These are phyloP conservation scores for Hartigia nigra DNA, from an alignment of 2,888 invertebrate genomes.

Conservation along the genomic window DNA sequence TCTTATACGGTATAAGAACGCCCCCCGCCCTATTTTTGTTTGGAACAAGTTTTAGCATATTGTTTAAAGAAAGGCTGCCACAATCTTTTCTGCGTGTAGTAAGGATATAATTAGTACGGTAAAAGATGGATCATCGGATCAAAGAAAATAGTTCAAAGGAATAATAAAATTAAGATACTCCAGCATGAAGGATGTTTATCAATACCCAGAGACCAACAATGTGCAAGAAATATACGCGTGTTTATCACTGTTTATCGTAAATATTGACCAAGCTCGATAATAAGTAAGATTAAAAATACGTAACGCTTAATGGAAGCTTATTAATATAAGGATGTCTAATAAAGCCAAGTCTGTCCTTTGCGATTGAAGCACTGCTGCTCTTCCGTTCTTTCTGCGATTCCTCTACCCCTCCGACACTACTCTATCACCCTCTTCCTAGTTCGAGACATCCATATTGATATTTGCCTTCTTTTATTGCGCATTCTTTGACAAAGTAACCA, in stretches of 20 bases:
- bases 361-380: slow-evolving; percentile 9
- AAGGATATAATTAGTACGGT: neutral
- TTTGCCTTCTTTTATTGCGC: slow-evolving; percentile 47
- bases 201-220: neutral
- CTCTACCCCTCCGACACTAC: neutral
- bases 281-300: slow-evolving; percentile 20
- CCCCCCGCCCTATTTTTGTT: too few relatives aligned
- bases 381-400: neutral
- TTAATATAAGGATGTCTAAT: slow-evolving; percentile 24
- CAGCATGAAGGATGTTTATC: neutral
- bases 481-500: slow-evolving; percentile 11
- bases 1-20: too few relatives aligned
- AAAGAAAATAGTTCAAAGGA: neutral
- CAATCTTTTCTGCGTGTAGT: neutral
- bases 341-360: slow-evolving; percentile 15
- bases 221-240: neutral
- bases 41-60: too few relatives aligned
- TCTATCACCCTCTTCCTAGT: neutral
- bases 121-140: neutral
- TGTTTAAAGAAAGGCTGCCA: too few relatives aligned
- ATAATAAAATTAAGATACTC: neutral
- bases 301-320: slow-evolving; percentile 30
- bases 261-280: slow-evolving; percentile 27
- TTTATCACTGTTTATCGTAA: slow-evolving; percentile 18
- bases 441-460: slow-evolving; percentile 38